phyloP scores from a whole-genome alignment of 2,888 invertebrate species.

The Thysanoteuthis rhombus region DNA sequence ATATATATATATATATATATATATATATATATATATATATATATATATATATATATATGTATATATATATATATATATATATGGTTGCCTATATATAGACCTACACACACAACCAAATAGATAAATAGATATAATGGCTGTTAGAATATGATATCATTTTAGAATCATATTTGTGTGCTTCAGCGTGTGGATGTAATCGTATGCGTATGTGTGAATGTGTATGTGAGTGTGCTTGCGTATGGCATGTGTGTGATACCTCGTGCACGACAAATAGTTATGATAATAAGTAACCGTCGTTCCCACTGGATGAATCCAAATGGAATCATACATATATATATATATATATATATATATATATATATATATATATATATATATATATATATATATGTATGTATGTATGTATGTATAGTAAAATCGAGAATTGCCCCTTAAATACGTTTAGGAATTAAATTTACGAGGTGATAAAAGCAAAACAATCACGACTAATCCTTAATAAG shows the following conservation, averaged over 20 bases:
- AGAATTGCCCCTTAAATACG: background rate
- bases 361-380: background rate
- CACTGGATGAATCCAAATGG: no score
- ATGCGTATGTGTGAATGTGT: no score
- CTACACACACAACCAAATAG: background rate
- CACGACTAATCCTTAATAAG: background rate
- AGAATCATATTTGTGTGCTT: no score
- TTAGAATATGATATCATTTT: no score
- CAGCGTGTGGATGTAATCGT: no score
- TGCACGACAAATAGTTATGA: no score
- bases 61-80: background rate
- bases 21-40: background rate
- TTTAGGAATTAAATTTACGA: background rate
- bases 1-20: no score
- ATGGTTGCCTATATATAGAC: background rate
- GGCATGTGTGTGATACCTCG: no score
- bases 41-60: background rate
- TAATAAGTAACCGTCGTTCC: no score
- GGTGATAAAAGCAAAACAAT: background rate
- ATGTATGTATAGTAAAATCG: background rate
- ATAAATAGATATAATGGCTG: no score
- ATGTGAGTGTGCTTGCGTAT: no score
- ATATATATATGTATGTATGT: background rate
- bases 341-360: background rate
- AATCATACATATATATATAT: no score